Evolutionary conservation across 2,113 vertebrate species (phyloP).

Genomic region (Engraulis encrasicolus): DNA sequence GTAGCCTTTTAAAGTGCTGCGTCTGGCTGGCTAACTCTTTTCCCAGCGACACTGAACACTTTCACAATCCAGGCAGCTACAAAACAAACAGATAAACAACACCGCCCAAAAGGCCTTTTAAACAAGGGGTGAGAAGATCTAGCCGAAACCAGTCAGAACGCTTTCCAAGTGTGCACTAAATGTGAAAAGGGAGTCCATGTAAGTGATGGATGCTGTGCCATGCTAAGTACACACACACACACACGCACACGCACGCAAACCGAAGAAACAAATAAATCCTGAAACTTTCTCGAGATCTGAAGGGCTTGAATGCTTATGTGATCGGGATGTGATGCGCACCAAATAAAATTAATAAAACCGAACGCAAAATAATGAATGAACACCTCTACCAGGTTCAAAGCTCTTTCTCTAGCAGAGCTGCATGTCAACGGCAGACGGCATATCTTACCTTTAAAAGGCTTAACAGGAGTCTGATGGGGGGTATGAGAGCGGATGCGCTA

Average conservation of each 20-base stretch:
- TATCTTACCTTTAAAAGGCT: not conserved
- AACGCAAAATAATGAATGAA: no score
- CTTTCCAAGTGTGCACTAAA: not conserved
- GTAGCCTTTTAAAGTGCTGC: conserved; percentile 4
- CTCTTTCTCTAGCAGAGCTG: not conserved
- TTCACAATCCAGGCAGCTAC: not conserved
- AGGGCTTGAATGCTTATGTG: not conserved
- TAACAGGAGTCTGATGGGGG: no score
- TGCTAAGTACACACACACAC: not conserved
- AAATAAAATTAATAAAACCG: not conserved
- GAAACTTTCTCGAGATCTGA: not conserved
- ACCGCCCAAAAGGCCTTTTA: not conserved
- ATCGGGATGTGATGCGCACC: not conserved
- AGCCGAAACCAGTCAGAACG: not conserved
- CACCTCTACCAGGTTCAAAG: no score
- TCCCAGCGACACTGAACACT: not conserved
- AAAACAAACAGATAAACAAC: not conserved
- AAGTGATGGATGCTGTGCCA: not conserved
- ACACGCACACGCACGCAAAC: no score
- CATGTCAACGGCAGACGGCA: not conserved
- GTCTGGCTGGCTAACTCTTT: not conserved
- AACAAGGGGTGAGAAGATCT: not conserved
- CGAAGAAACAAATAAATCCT: not conserved
- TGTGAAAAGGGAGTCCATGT: not conserved
- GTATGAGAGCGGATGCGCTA: no score